A percentile compares a stretch with the other conserved stretches of the same genome.
phyloP scores from a whole-genome alignment of 2,888 invertebrate species.

The Arge pagana region DNA sequence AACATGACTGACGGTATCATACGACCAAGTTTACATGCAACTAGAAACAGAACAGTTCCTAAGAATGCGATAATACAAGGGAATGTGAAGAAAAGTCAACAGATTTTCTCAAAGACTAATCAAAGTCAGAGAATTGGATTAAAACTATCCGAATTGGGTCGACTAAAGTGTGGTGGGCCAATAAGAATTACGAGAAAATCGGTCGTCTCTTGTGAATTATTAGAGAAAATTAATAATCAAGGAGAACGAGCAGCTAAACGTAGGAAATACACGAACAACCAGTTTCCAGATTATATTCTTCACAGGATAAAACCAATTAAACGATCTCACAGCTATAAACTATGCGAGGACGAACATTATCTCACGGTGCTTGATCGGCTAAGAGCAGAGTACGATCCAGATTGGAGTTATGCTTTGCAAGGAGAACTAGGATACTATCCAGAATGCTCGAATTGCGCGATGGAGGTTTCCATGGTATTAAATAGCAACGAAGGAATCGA shows the following conservation, averaged over 20 bases:
- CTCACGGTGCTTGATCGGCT: slow-evolving; percentile 15
- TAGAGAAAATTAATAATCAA: slow-evolving; percentile 12
- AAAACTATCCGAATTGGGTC: background rate
- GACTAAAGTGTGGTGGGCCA: slow-evolving; percentile 4
- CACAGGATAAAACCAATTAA: slow-evolving; percentile 18
- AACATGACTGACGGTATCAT: background rate
- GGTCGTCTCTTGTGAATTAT: slow-evolving; percentile 5
- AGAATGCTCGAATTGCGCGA: background rate
- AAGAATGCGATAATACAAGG: no score
- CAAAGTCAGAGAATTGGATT: no score
- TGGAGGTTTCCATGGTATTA: background rate
- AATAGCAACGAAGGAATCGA: background rate
- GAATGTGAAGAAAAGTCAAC: background rate
- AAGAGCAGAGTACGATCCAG: slow-evolving; percentile 7
- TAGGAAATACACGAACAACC: slow-evolving; percentile 16
- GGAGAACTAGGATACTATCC: slow-evolving; percentile 5
- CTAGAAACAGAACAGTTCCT: no score
- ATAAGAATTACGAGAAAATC: slow-evolving; percentile 12
- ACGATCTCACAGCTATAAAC: slow-evolving; percentile 18
- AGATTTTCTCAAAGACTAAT: no score
- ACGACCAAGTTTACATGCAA: background rate
- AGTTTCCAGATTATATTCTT: slow-evolving; percentile 18
- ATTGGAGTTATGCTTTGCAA: slow-evolving; percentile 1
- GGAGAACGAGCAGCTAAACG: slow-evolving; percentile 17
- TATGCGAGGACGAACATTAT: slow-evolving; percentile 24